Evolutionary conservation across 2,888 invertebrate genomes (phyloP).

Genomic region (Platerodrilus igneus): DNA sequence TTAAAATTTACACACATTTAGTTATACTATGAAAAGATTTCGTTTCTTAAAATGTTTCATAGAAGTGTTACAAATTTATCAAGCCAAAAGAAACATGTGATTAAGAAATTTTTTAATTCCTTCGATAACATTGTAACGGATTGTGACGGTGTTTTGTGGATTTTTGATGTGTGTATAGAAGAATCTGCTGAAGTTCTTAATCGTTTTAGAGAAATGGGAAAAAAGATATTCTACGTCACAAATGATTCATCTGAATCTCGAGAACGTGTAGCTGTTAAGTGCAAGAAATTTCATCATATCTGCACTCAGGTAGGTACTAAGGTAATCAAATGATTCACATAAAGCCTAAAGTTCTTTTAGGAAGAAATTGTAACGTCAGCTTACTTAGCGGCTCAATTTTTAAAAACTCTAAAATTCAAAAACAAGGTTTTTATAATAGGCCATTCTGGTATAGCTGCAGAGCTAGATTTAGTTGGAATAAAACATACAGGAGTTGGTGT

Average conservation of each 20-base stretch:
- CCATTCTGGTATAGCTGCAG: conserved; percentile 73
- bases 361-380: conserved; percentile 78
- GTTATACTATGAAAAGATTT: too few species aligned
- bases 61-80: conserved; percentile 52
- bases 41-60: conserved; percentile 29
- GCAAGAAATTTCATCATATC: conserved; percentile 64
- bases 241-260: conserved; percentile 88
- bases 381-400: conserved; percentile 72
- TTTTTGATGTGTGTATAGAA: conserved; percentile 63
- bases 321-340: conserved; percentile 14
- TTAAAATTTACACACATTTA: too few species aligned
- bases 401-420: conserved; percentile 67
- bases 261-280: conserved; percentile 68
- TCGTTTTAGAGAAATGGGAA: conserved; percentile 64
- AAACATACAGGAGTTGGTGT: conserved; percentile 70
- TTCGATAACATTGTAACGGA: conserved; percentile 80
- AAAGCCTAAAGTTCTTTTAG: conserved; percentile 51
- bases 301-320: conserved; percentile 53
- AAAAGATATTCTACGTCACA: conserved; percentile 81
- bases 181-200: conserved; percentile 68
- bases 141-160: conserved; percentile 85
- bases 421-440: conserved; percentile 84
- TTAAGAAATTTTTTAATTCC: conserved; percentile 61
- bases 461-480: conserved; percentile 78
- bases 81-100: conserved; percentile 55